phyloP scores from a whole-genome alignment of 2,113 vertebrate species.

The Paedocypris sp. region DNA sequence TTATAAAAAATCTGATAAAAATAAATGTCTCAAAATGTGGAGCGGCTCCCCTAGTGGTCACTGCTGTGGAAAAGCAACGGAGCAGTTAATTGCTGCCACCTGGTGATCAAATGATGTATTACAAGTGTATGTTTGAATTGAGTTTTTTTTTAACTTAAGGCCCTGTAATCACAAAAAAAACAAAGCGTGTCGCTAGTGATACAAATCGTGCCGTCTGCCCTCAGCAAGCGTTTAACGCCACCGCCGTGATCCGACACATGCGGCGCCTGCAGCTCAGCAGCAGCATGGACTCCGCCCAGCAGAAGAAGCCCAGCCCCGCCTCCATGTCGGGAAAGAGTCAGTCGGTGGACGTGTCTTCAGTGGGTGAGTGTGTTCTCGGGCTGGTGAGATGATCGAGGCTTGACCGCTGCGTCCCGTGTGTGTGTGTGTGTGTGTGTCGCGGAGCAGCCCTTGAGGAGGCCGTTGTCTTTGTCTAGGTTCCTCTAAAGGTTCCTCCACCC shows the following conservation, averaged over 20 bases:
- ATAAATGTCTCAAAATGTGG: too few species aligned
- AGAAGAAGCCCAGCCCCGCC: conserved; percentile 57
- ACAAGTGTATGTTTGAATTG: too few species aligned
- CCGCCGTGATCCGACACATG: conserved; percentile 95
- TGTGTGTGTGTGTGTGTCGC: neutral
- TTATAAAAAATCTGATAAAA: too few species aligned
- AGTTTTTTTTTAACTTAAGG: too few species aligned
- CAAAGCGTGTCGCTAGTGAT: too few species aligned
- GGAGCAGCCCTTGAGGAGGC: conserved; percentile 8
- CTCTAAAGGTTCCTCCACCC: conserved; percentile 34
- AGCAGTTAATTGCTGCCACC: too few species aligned
- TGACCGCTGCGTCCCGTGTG: neutral
- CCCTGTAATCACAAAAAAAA: too few species aligned
- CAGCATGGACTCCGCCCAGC: conserved; percentile 57
- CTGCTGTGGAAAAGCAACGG: too few species aligned
- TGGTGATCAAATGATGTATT: too few species aligned
- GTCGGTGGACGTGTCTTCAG: conserved; percentile 65
- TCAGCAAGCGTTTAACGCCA: conserved; percentile 97
- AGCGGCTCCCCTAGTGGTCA: too few species aligned
- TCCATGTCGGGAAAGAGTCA: conserved; percentile 68
- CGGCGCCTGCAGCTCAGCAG: conserved; percentile 84
- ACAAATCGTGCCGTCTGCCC: neutral
- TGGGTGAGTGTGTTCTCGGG: too few species aligned
- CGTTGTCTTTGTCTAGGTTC: conserved; percentile 24
- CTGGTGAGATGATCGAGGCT: too few species aligned